Evolutionary conservation across 2,888 invertebrate genomes (phyloP).

Genomic region (Eudasyphora cyanicolor): DNA sequence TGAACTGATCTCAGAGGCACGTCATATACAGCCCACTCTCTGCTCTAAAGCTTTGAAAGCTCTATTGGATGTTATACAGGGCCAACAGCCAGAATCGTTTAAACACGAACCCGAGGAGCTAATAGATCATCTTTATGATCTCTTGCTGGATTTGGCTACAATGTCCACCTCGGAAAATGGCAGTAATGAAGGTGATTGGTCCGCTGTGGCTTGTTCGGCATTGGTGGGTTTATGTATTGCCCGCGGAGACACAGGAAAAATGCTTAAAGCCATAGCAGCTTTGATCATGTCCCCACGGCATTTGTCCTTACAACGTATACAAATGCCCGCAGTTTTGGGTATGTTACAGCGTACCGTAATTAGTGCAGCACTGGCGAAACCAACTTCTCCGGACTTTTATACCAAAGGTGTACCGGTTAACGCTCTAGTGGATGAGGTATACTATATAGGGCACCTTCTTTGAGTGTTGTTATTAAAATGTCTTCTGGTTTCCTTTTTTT

Average conservation of each 20-base stretch:
- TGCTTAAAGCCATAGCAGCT: slow-evolving; percentile 92
- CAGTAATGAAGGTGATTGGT: slow-evolving; percentile 84
- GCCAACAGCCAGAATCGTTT: slow-evolving; percentile 79
- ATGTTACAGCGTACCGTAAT: slow-evolving; percentile 94
- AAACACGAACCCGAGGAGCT: slow-evolving; percentile 81
- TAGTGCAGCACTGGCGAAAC: slow-evolving; percentile 91
- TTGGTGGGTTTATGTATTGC: slow-evolving; percentile 95
- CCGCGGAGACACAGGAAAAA: slow-evolving; percentile 94
- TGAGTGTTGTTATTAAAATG: background rate
- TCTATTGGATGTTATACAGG: slow-evolving; percentile 92
- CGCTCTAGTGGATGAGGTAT: slow-evolving; percentile 85
- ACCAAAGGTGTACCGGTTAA: slow-evolving; percentile 91
- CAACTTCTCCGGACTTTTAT: slow-evolving; percentile 92
- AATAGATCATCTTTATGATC: slow-evolving; percentile 89
- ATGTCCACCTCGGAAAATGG: slow-evolving; percentile 75
- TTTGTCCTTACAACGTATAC: slow-evolving; percentile 89
- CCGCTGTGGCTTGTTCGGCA: slow-evolving; percentile 94
- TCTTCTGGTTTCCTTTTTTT: slow-evolving; percentile 32
- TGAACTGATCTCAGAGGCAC: slow-evolving; percentile 93
- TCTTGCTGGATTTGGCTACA: slow-evolving; percentile 91
- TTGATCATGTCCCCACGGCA: slow-evolving; percentile 91
- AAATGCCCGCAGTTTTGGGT: slow-evolving; percentile 91
- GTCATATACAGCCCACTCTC: slow-evolving; percentile 89
- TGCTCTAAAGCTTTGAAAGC: slow-evolving; percentile 94
- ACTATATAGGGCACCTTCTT: slow-evolving; percentile 69